phyloP scores from a whole-genome alignment of 2,113 vertebrate genomes.

The Propithecus coquereli region DNA sequence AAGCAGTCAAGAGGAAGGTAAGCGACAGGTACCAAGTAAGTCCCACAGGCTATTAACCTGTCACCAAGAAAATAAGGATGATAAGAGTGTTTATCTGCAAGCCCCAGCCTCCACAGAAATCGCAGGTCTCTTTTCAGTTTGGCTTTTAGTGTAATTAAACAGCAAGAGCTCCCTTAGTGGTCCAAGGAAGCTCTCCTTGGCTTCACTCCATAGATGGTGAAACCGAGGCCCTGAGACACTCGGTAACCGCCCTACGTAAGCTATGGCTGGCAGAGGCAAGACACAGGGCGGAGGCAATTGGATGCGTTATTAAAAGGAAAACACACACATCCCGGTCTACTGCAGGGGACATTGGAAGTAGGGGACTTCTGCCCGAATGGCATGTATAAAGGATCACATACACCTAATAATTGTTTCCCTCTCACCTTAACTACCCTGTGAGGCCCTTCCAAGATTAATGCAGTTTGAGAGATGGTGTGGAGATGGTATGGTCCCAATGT shows the following conservation, averaged over 20 bases:
- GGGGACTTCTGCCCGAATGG: background rate
- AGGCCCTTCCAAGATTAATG: background rate
- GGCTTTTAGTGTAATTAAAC: slow-evolving; percentile 27
- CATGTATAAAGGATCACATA: background rate
- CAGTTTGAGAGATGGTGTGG: background rate
- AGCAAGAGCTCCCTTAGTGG: background rate
- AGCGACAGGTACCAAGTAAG: slow-evolving; percentile 53
- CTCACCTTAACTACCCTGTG: background rate
- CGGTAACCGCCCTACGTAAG: background rate
- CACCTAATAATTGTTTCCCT: background rate
- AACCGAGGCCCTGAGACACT: background rate
- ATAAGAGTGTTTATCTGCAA: slow-evolving; percentile 6
- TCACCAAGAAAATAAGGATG: slow-evolving; percentile 34
- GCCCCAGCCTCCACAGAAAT: slow-evolving; percentile 32
- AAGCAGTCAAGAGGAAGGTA: slow-evolving; percentile 48
- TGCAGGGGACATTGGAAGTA: background rate
- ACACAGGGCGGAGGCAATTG: background rate
- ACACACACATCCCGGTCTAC: background rate
- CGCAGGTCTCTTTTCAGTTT: background rate
- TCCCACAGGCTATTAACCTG: slow-evolving; percentile 53
- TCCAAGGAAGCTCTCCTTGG: background rate
- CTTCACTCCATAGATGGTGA: slow-evolving; percentile 42
- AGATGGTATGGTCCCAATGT: background rate
- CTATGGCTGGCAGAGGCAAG: background rate
- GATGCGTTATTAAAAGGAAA: background rate